A percentile compares a stretch with the other conserved stretches of the same genome.
These are phyloP conservation scores for Rhopalosiphum padi DNA, from an alignment of 1,140 invertebrate genomes.

Conservation along the genomic window DNA sequence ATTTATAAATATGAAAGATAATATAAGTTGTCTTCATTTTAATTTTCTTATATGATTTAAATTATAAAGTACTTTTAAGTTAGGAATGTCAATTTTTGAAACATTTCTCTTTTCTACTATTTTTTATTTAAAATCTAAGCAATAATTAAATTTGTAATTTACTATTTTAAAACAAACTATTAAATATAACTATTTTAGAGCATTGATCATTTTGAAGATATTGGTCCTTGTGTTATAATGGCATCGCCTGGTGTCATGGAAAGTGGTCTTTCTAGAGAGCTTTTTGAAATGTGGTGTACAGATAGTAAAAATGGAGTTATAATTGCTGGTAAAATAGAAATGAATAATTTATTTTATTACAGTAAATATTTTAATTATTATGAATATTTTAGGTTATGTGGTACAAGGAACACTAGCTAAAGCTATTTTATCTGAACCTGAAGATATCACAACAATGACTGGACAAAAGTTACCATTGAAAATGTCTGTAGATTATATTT, in stretches of 20 bases:
- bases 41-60: not conserved
- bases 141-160: not conserved
- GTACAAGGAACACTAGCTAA: conserved; percentile 99
- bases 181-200: conserved; percentile 71
- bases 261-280: conserved; percentile 93
- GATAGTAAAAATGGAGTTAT: conserved; percentile 98
- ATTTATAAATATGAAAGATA: too few relatives aligned
- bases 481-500: conserved; percentile 99
- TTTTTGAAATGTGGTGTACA: conserved; percentile 99
- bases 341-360: not conserved
- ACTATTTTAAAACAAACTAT: not conserved
- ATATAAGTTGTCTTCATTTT: too few relatives aligned
- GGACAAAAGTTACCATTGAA: conserved; percentile 96
- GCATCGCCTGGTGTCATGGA: conserved; percentile 99
- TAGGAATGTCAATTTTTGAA: not conserved
- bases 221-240: conserved; percentile 98
- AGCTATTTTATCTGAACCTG: conserved; percentile 95
- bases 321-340: conserved; percentile 77
- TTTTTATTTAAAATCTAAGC: not conserved
- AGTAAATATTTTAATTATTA: conserved; percentile 41
- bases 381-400: conserved; percentile 78
- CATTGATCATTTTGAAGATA: conserved; percentile 99
- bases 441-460: conserved; percentile 93
- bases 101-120: not conserved
- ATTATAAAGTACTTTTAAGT: not conserved